phyloP scores from a whole-genome alignment of 2,797 vertebrate species.

The Melanotaenia nigrans region DNA sequence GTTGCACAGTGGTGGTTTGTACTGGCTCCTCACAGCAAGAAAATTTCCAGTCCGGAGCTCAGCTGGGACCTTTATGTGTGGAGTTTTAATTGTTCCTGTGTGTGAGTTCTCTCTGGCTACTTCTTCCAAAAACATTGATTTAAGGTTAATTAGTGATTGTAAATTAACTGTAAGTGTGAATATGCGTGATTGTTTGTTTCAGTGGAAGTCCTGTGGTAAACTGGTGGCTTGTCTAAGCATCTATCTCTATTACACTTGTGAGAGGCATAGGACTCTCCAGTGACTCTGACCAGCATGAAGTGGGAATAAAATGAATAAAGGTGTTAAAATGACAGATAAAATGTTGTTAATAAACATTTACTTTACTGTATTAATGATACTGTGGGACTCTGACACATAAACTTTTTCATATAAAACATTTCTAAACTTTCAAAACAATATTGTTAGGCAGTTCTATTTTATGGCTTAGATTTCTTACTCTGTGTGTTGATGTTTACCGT shows the following conservation, averaged over 20 bases:
- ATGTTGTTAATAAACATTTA: not conserved
- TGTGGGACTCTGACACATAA: not conserved
- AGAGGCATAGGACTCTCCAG: not conserved
- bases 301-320: not conserved
- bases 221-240: not conserved
- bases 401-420: not conserved
- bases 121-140: not conserved
- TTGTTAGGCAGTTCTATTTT: not conserved
- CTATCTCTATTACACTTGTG: not conserved
- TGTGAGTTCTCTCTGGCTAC: not conserved
- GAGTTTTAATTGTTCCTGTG: not conserved
- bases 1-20: not conserved
- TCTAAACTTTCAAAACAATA: not conserved
- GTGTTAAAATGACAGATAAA: not conserved
- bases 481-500: not conserved
- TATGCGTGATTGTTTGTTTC: not conserved
- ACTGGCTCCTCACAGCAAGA: not conserved
- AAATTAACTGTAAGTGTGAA: not conserved
- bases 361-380: not conserved
- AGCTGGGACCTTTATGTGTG: not conserved
- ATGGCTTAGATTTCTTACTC: not conserved
- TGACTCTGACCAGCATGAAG: not conserved
- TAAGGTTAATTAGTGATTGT: not conserved
- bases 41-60: not conserved
- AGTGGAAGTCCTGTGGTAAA: not conserved